These are phyloP conservation scores for Catocala fraxini DNA, from an alignment of 2,888 invertebrate genomes.

Conservation along the genomic window DNA sequence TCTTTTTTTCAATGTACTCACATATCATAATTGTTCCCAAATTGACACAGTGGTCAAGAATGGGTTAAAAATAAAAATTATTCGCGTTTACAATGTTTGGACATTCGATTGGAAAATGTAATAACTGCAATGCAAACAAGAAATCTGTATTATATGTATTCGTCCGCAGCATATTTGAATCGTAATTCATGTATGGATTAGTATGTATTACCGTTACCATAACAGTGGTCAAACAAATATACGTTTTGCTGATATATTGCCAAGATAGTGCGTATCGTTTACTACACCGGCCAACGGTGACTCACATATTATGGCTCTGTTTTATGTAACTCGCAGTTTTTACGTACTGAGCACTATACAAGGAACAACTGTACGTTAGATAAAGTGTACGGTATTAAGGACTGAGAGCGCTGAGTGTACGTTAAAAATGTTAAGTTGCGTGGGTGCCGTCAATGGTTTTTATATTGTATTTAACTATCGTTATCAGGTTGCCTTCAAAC, in stretches of 20 bases:
- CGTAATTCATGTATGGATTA: constrained; percentile 13
- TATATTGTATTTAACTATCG: no score
- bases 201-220: constrained; percentile 19
- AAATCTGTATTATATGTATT: neutral
- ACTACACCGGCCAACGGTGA: constrained; percentile 34
- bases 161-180: constrained; percentile 7
- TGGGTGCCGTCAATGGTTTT: no score
- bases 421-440: neutral
- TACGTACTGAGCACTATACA: constrained; percentile 17
- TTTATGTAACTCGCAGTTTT: constrained; percentile 43
- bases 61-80: no score
- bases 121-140: neutral
- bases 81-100: no score
- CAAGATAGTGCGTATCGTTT: constrained; percentile 40
- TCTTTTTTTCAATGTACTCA: no score
- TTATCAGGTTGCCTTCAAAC: no score
- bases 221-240: constrained; percentile 28
- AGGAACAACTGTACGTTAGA: constrained; percentile 9
- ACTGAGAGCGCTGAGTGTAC: no score
- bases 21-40: no score
- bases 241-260: constrained; percentile 29
- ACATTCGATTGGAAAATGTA: no score
- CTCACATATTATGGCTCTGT: constrained; percentile 41
- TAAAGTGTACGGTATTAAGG: neutral
- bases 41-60: no score